Percentiles rank a stretch among this genome's conserved stretches.
Evolutionary conservation across 2,113 vertebrate genomes (phyloP).

Genomic region (Periophthalmodon schlosseri): DNA sequence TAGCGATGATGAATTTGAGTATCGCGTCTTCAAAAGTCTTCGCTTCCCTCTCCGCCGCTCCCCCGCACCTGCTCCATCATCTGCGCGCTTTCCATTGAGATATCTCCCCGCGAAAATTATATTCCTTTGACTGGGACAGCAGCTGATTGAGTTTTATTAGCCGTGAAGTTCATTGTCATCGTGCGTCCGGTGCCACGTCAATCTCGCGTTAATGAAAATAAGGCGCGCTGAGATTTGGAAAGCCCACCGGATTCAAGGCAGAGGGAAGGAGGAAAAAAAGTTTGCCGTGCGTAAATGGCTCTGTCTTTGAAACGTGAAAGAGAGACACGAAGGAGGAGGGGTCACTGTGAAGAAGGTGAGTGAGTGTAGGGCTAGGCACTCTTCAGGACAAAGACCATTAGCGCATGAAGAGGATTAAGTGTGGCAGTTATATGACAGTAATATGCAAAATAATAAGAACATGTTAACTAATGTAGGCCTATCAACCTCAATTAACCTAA

Average conservation of each 20-base stretch:
- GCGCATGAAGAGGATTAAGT: constrained; percentile 14
- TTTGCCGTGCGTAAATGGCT: constrained; percentile 7
- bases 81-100: background rate
- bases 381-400: background rate
- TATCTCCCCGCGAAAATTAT: background rate
- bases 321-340: background rate
- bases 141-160: constrained; percentile 7
- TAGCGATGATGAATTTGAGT: background rate
- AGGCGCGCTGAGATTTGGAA: background rate
- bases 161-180: constrained; percentile 14
- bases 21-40: background rate
- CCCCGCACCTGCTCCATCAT: constrained; percentile 6
- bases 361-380: background rate
- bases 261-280: background rate
- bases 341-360: constrained; percentile 1
- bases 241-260: background rate
- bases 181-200: background rate
- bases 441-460: too few species aligned
- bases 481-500: background rate
- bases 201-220: background rate
- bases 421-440: background rate
- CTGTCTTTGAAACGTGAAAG: constrained; percentile 5
- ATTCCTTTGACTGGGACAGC: too few species aligned
- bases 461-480: background rate
- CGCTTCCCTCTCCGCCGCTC: background rate